These are phyloP conservation scores for Eubucco bourcierii DNA, from an alignment of 2,113 vertebrate genomes.

Conservation along the genomic window DNA sequence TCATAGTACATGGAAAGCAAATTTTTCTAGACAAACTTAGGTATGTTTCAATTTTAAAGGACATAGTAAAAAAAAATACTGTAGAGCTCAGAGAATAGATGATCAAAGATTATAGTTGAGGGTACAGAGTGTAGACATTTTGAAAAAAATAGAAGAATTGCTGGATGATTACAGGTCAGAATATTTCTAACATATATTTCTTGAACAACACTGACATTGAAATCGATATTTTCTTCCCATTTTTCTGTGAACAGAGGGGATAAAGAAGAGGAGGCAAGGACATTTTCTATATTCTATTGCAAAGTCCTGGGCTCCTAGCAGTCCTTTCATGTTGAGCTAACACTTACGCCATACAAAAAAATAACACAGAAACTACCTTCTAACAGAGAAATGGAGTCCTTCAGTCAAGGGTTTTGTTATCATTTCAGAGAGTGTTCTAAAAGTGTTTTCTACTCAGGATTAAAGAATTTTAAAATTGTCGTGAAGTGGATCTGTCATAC, in stretches of 20 bases:
- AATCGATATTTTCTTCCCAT: background rate
- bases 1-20: background rate
- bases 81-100: background rate
- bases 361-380: background rate
- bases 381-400: background rate
- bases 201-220: background rate
- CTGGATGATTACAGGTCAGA: background rate
- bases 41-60: background rate
- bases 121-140: background rate
- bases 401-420: background rate
- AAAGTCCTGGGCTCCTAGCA: background rate
- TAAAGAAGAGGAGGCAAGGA: background rate
- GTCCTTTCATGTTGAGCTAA: background rate
- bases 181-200: background rate
- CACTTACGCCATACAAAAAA: background rate
- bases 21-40: background rate
- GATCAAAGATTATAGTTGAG: background rate
- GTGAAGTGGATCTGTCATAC: background rate
- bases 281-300: background rate
- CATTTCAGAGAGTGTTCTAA: background rate
- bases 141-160: background rate
- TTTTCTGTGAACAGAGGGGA: background rate
- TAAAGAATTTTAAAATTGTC: background rate
- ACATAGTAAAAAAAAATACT: background rate
- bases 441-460: background rate